These are phyloP conservation scores for Sturnus vulgaris DNA, from an alignment of 2,113 vertebrate species.

Conservation along the genomic window DNA sequence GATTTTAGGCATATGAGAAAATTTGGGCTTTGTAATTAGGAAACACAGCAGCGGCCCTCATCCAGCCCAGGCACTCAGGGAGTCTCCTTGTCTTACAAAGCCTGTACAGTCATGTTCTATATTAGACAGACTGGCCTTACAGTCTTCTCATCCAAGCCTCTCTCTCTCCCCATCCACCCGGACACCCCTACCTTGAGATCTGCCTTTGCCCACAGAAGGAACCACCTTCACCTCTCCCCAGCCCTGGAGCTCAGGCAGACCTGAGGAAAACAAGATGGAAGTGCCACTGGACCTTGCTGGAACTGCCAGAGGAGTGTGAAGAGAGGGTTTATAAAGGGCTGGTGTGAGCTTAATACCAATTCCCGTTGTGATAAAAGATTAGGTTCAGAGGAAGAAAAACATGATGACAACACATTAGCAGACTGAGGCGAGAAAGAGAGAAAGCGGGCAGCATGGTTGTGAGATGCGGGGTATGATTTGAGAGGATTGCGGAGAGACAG, in stretches of 20 bases:
- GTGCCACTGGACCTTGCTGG: neutral
- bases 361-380: neutral
- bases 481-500: slow-evolving; percentile 39
- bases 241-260: neutral
- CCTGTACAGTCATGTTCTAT: neutral
- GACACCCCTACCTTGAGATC: accelerated
- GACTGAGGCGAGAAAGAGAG: neutral
- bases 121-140: neutral
- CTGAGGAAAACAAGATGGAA: neutral
- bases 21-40: neutral
- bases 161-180: neutral
- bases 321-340: neutral
- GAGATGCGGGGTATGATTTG: slow-evolving; percentile 15
- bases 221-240: neutral
- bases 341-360: neutral
- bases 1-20: neutral
- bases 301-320: neutral
- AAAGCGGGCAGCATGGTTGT: neutral
- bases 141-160: neutral
- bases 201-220: neutral
- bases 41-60: neutral
- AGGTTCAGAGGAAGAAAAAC: slow-evolving; percentile 42
- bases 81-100: neutral
- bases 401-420: neutral
- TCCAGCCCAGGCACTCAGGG: neutral